Conservation (phyloP, 2,113 vertebrate genomes). For the Lasiurus cinereus region DNA sequence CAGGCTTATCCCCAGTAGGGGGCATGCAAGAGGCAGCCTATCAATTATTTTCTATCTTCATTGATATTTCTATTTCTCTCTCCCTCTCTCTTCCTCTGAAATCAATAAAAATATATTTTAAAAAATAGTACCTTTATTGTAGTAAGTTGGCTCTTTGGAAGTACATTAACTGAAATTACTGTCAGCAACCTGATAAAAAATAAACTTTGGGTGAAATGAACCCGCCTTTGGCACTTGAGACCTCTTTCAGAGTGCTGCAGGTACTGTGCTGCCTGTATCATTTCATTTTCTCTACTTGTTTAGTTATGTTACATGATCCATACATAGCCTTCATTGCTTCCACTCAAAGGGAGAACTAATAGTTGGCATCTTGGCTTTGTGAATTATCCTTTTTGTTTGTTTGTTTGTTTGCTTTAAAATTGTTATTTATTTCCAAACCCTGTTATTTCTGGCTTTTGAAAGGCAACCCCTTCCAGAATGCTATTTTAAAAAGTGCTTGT, state of each 20-base stretch:
- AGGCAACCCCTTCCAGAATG: constrained; percentile 28
- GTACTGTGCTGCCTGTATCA: neutral
- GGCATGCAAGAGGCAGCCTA: no score
- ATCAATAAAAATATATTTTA: no score
- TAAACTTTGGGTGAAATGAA: neutral
- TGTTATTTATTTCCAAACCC: constrained; percentile 52
- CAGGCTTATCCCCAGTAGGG: no score
- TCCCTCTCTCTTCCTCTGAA: no score
- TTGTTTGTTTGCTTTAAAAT: neutral
- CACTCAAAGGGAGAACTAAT: neutral
- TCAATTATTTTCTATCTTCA: no score
- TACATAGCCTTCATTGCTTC: neutral
- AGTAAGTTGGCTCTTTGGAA: neutral
- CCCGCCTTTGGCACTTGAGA: neutral
- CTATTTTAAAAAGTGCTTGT: constrained; percentile 57
- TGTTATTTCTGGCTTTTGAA: constrained; percentile 65
- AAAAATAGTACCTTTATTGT: neutral
- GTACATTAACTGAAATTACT: neutral
- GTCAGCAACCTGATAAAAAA: neutral
- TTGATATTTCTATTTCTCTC: no score
- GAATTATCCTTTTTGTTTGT: neutral
- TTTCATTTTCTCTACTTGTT: neutral
- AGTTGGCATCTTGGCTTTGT: neutral
- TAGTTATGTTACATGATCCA: neutral
- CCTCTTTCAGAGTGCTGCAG: neutral